Conservation (phyloP, 2,888 invertebrate genomes). For the Tenthredo distinguenda region DNA sequence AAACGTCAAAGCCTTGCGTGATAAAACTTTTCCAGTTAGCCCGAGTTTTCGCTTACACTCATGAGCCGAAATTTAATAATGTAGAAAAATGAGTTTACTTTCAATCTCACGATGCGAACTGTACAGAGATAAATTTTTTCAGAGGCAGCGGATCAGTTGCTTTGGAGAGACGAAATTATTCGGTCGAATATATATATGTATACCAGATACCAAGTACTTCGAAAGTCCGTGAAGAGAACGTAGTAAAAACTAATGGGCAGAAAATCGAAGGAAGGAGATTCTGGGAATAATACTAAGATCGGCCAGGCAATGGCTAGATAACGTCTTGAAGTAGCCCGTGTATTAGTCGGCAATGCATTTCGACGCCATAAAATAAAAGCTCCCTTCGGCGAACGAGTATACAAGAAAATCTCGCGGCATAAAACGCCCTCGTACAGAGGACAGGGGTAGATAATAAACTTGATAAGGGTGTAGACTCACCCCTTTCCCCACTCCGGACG, state of each 20-base stretch:
- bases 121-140: not conserved
- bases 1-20: not conserved
- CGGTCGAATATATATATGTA: not conserved
- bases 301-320: constrained; percentile 31
- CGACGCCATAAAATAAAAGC: constrained; percentile 51
- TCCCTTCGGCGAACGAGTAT: constrained; percentile 57
- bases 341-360: constrained; percentile 53
- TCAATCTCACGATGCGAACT: not conserved
- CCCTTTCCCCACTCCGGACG: constrained; percentile 58
- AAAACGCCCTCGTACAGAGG: constrained; percentile 66
- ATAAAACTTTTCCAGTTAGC: constrained; percentile 34
- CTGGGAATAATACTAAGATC: not conserved
- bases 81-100: constrained; percentile 25
- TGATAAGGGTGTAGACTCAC: constrained; percentile 76
- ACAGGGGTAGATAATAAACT: constrained; percentile 75
- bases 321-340: constrained; percentile 26
- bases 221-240: not conserved
- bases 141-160: not conserved
- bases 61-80: constrained; percentile 21
- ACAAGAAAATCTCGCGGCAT: constrained; percentile 70
- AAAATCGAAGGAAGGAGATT: not conserved
- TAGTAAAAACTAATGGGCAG: not conserved
- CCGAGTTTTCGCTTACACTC: not conserved
- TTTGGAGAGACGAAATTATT: not conserved
- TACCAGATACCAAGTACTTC: not conserved